Evolutionary conservation across 2,888 invertebrate species (phyloP).

Genomic region (Hypomecis atomaria): DNA sequence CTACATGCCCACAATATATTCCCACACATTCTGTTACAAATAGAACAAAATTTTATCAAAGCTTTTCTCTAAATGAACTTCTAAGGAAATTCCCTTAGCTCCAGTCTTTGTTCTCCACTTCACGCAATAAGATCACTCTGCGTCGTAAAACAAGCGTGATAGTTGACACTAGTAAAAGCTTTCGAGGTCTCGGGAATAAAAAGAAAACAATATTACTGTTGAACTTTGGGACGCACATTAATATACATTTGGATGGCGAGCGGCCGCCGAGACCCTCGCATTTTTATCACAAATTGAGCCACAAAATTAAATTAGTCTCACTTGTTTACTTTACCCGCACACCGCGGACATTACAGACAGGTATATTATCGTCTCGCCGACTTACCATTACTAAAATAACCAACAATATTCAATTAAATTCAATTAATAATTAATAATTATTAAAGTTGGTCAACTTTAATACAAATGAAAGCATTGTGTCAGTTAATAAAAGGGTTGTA

Average conservation of each 20-base stretch:
- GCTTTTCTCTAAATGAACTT: constrained; percentile 45
- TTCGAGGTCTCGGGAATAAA: constrained; percentile 71
- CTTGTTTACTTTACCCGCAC: constrained; percentile 38
- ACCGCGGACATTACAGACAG: constrained; percentile 41
- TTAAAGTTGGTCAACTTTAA: too few relatives aligned
- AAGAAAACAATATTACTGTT: constrained; percentile 78
- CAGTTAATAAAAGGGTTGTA: constrained; percentile 51
- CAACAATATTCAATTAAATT: constrained; percentile 41
- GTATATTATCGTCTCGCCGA: constrained; percentile 40
- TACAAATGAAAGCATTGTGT: constrained; percentile 52
- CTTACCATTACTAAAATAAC: constrained; percentile 24
- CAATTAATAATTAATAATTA: too few relatives aligned
- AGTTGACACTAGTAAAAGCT: constrained; percentile 78
- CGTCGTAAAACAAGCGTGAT: constrained; percentile 71
- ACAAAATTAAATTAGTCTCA: constrained; percentile 71
- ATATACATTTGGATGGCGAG: constrained; percentile 75
- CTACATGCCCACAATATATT: too few relatives aligned
- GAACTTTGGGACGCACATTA: constrained; percentile 75
- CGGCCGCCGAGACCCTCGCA: constrained; percentile 55
- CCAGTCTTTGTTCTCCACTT: constrained; percentile 52
- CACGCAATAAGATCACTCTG: constrained; percentile 65
- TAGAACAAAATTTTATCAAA: neutral
- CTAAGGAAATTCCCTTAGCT: constrained; percentile 49
- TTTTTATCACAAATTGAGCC: constrained; percentile 74
- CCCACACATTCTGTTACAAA: neutral